Percentiles rank a stretch among this genome's conserved stretches.
These are phyloP conservation scores for Cephus sareptanus DNA, from an alignment of 2,888 invertebrate species.

Conservation along the genomic window DNA sequence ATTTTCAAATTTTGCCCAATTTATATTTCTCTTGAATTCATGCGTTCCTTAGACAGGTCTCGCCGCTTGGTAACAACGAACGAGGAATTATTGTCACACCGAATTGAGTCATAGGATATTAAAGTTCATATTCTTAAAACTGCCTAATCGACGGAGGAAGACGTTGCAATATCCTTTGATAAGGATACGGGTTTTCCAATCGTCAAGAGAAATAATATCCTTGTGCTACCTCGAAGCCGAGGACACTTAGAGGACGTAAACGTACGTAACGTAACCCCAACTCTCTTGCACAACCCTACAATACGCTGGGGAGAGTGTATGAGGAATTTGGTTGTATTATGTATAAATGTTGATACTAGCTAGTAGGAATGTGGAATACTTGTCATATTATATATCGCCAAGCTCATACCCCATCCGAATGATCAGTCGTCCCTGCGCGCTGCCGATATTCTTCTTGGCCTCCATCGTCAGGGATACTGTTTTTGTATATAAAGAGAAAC, in stretches of 20 bases:
- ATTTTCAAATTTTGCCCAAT: neutral
- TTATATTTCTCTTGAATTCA: neutral
- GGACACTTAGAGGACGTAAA: neutral
- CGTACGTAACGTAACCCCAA: neutral
- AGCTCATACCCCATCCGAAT: conserved; percentile 16
- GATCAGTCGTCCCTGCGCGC: neutral
- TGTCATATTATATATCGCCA: conserved; percentile 47
- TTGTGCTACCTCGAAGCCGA: neutral
- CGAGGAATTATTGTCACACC: neutral
- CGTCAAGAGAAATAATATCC: neutral
- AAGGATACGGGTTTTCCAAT: neutral
- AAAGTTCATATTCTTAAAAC: neutral
- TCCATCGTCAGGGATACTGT: neutral
- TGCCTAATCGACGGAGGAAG: neutral
- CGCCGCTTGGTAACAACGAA: neutral
- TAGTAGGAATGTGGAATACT: conserved; percentile 59
- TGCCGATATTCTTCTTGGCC: neutral
- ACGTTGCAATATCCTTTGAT: neutral
- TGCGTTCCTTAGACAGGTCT: neutral
- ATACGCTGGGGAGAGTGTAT: neutral
- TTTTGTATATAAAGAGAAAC: neutral
- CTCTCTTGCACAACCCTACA: neutral
- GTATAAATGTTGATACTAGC: conserved; percentile 66
- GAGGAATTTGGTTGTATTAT: conserved; percentile 56
- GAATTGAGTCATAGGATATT: neutral